Evolutionary conservation across 2,888 invertebrate genomes (phyloP), one percentile per base, ranked within the genome.

Genomic region (Apodemia hepburni): DNA sequence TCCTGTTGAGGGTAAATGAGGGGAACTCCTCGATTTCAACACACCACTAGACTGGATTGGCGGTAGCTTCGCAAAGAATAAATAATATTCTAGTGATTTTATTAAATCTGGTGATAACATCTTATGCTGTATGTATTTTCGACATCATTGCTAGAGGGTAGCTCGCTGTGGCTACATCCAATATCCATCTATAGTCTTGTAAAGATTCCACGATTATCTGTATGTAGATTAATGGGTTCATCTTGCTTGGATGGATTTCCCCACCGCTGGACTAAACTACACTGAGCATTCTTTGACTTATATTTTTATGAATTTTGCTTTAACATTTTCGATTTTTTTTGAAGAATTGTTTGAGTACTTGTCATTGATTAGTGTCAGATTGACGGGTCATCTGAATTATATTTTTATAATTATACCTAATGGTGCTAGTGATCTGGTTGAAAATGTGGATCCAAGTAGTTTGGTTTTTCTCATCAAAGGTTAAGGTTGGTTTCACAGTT

Each of bases 121-220:
- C 47, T 72, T 66, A 81, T 0, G 81, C 81, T 11, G 82, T 82
- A 64, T 88, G 88, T 33, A 88, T 77, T 68, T 78, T 85, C 0
- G 86, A 82, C 81, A 90, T 82, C 47, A 75, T 68, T 1, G 74
- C 73, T 35, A 90, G 75, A 0, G 88, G 90, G 61, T 89, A 89
- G 68, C 79, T 80, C 58, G 83, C 83, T 27, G 78, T 77, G 3
- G 86, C 89, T 12, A 83, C 71, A 17, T 86, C 82, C n/a, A 87
- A 58, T 1, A 89, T 71, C 88, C 87, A 89, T 42, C 84, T 71
- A 65, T 87, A 86, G 60, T 84, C 79, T 65, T 82, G 80, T n/a
- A 88, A 69, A 3, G 80, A 80, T 38, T 72, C 75, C 8, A 86
- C 70, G 35, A 87, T 69, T 7, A 70, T 75, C 12, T 78, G 73